Conservation (phyloP, 2,113 vertebrate genomes). For the Catagonus wagneri region DNA sequence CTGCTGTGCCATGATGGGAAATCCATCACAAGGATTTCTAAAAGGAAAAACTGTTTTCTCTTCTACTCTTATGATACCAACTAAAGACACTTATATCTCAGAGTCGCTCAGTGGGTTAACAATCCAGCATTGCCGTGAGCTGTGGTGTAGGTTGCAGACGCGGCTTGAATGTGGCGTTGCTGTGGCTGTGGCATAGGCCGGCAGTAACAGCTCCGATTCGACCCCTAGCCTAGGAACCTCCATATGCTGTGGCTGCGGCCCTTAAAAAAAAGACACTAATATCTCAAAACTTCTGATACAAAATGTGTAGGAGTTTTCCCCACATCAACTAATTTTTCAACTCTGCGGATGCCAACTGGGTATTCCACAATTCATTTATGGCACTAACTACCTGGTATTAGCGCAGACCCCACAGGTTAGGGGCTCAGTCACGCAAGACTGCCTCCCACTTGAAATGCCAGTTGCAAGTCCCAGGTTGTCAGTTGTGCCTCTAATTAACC, state of each 20-base stretch:
- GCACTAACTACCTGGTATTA: neutral
- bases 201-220: too few species aligned
- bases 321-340: neutral
- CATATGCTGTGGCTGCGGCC: too few species aligned
- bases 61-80: neutral
- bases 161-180: too few species aligned
- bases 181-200: too few species aligned
- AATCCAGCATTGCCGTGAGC: too few species aligned
- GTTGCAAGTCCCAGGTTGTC: neutral
- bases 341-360: too few species aligned
- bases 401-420: neutral
- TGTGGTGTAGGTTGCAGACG: too few species aligned
- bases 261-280: neutral
- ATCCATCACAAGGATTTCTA: neutral
- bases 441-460: neutral
- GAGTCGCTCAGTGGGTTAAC: too few species aligned
- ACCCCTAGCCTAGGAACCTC: too few species aligned
- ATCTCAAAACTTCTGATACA: neutral
- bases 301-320: neutral
- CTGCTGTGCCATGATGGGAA: too few species aligned
- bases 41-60: neutral
- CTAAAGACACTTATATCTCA: too few species aligned
- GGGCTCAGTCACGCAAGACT: neutral
- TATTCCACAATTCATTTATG: neutral
- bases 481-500: neutral